Evolutionary conservation across 2,797 vertebrate genomes (phyloP).

Genomic region (Neostethus bicornis): DNA sequence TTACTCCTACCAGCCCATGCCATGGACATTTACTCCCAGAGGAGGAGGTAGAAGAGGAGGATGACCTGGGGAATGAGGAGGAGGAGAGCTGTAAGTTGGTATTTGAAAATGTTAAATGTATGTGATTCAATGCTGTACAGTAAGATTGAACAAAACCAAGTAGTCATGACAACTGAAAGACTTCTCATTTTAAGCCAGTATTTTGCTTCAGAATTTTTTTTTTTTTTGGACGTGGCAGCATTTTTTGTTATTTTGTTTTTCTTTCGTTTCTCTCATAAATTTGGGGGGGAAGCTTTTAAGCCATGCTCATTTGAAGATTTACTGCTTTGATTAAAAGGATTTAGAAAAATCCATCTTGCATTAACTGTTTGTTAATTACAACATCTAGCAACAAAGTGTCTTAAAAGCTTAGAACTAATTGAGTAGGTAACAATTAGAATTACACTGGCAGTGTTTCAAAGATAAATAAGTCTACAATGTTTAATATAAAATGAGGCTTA

Average conservation of each 20-base stretch:
- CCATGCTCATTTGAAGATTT: neutral
- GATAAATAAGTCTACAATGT: neutral
- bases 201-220: neutral
- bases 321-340: neutral
- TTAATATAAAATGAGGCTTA: neutral
- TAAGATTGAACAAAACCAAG: neutral
- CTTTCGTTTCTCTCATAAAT: neutral
- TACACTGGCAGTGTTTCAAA: no score
- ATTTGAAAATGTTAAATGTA: neutral
- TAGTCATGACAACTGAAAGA: neutral
- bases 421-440: neutral
- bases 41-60: constrained; percentile 82
- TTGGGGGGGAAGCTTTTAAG: neutral
- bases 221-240: neutral
- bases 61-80: constrained; percentile 79
- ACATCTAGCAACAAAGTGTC: neutral
- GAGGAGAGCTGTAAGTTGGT: constrained; percentile 68
- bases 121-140: neutral
- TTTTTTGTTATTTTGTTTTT: neutral
- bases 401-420: neutral
- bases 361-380: neutral
- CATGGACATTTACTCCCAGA: constrained; percentile 80
- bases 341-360: neutral
- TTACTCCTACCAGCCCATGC: constrained; percentile 80
- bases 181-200: neutral